Evolutionary conservation across 2,888 invertebrate species (phyloP).

Genomic region (Latrodectus elegans): DNA sequence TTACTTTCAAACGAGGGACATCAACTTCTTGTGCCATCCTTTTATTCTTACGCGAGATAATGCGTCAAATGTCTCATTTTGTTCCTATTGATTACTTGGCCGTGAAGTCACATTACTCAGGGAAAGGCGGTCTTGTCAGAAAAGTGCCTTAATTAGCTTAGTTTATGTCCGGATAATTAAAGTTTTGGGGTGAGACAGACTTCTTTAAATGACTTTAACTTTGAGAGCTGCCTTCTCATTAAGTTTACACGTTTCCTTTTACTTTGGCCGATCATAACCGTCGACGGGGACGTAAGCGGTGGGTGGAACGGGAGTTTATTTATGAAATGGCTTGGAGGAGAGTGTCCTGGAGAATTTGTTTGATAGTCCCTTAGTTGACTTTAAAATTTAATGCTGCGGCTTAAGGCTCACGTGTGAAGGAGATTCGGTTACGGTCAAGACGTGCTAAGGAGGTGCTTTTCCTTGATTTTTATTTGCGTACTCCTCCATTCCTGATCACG

Average conservation of each 20-base stretch:
- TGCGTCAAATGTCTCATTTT: too few species aligned
- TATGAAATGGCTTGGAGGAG: constrained; percentile 10
- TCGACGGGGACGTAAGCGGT: not conserved
- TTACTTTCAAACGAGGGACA: too few species aligned
- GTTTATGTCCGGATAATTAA: constrained; percentile 62
- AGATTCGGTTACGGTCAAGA: not conserved
- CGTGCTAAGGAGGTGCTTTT: not conserved
- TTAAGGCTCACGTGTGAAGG: not conserved
- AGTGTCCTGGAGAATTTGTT: not conserved
- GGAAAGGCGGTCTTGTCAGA: constrained; percentile 27
- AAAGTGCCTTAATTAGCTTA: constrained; percentile 59
- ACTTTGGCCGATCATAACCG: constrained; percentile 17
- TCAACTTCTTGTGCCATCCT: too few species aligned
- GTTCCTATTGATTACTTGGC: too few species aligned
- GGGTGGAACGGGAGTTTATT: constrained; percentile 28
- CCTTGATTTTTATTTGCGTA: not conserved
- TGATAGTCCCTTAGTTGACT: constrained; percentile 15
- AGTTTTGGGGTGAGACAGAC: constrained; percentile 49
- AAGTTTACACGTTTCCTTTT: constrained; percentile 32
- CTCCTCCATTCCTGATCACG: not conserved
- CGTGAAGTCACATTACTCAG: too few species aligned
- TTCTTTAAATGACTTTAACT: constrained; percentile 60
- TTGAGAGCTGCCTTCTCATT: constrained; percentile 35
- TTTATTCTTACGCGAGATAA: too few species aligned
- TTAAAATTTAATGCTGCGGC: constrained; percentile 38